A percentile compares a stretch with the other conserved stretches of the same genome.
These are phyloP conservation scores for Dendrocopos noguchii DNA, from an alignment of 2,113 vertebrate species.

Conservation along the genomic window DNA sequence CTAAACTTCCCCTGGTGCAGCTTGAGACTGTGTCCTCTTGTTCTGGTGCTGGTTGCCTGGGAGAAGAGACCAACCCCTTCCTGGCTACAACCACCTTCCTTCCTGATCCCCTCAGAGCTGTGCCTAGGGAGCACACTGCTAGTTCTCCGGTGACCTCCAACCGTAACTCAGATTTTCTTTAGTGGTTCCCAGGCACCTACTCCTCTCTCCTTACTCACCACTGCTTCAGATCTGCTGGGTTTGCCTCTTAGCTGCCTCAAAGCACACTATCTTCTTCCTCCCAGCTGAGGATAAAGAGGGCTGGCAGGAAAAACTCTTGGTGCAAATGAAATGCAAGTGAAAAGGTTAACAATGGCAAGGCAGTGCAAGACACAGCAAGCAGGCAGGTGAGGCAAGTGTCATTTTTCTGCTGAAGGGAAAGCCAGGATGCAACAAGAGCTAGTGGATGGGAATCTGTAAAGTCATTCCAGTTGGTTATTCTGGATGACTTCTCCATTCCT, in stretches of 20 bases:
- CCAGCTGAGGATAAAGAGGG: not conserved
- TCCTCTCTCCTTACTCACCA: not conserved
- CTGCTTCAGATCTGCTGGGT: not conserved
- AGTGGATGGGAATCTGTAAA: too few relatives aligned
- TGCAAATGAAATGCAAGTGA: not conserved
- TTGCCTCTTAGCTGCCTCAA: not conserved
- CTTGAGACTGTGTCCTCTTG: too few relatives aligned
- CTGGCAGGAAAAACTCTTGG: not conserved
- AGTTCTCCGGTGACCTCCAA: not conserved
- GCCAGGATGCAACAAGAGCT: too few relatives aligned
- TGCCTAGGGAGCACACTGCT: not conserved
- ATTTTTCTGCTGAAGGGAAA: not conserved
- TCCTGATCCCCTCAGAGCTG: not conserved
- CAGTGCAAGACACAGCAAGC: not conserved
- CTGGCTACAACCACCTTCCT: too few relatives aligned
- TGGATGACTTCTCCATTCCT: too few relatives aligned
- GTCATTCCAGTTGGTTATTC: too few relatives aligned
- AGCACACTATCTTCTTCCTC: not conserved
- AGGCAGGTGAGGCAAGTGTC: not conserved
- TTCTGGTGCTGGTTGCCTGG: too few relatives aligned
- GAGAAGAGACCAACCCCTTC: too few relatives aligned
- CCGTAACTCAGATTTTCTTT: not conserved
- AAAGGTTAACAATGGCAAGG: not conserved
- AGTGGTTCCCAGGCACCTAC: not conserved
- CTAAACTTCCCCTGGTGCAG: too few relatives aligned